A percentile compares a stretch with the other conserved stretches of the same genome.
Conservation (phyloP, 2,888 invertebrate species). For the Mesorhabditis sp. region DNA sequence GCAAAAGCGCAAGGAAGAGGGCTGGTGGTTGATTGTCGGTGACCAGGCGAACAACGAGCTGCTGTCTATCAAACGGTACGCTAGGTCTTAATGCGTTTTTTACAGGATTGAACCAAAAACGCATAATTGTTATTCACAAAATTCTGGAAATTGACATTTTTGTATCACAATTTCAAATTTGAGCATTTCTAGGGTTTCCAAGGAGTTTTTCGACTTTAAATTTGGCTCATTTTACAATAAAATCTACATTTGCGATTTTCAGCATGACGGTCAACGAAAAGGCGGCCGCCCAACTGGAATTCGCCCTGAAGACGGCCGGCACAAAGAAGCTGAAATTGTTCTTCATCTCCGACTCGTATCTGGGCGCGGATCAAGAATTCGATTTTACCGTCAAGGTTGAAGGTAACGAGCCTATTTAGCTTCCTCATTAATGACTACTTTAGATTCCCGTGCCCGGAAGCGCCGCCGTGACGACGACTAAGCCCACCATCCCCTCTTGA, state of each 20-base stretch:
- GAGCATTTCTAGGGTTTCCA: too few species aligned
- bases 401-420: conserved; percentile 10
- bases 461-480: conserved; percentile 1
- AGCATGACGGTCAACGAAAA: conserved; percentile 77
- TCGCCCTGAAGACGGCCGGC: conserved; percentile 76
- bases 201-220: too few species aligned
- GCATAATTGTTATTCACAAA: neutral
- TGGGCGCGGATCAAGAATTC: conserved; percentile 99
- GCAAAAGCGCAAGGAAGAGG: conserved; percentile 69
- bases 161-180: too few species aligned
- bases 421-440: neutral
- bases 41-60: conserved; percentile 89
- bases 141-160: too few species aligned
- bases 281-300: conserved; percentile 82
- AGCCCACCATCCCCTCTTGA: neutral
- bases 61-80: conserved; percentile 83
- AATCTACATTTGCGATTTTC: conserved; percentile 8
- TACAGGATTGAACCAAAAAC: neutral
- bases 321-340: conserved; percentile 85
- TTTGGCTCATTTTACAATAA: too few species aligned
- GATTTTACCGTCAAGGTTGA: conserved; percentile 68
- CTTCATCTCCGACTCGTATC: conserved; percentile 98
- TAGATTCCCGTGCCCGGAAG: neutral
- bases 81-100: neutral
- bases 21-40: conserved; percentile 94